Base-by-base conservation (phyloP, 2,797 vertebrate genomes). In the Catamblyrhynchus diadema region DNA sequence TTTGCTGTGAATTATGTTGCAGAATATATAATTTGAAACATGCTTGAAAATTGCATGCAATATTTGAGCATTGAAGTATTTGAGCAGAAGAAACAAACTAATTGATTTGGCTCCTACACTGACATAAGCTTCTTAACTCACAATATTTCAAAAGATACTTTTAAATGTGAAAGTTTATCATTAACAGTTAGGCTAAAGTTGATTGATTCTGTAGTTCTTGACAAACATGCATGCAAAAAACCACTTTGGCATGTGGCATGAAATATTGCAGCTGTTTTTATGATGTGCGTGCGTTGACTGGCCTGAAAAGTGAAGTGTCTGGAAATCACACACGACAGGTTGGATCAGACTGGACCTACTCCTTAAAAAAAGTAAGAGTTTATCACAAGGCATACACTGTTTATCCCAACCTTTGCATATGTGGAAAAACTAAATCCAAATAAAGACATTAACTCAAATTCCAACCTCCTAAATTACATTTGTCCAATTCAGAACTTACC, bases 401-500 rank as follows among this genome's bases (percentile, higher is more conserved):
- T 12, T 54, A 47, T 53, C 28, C 50, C 48, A 67, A 32, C 18
- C 16, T 56, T 78, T 48, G 44, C 22, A 14, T 22, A 20, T 32
- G 6, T 37, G 21, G 30, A 60, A 88, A 90, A 75, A 19, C 4
- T 44, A 24, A 65, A 44, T 59, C 69, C 11, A 90, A 86, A 84
- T 71, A 19, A 59, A 81, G 23, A 3, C 27, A 48, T 32, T 21
- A 85, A 47, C 86, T 86, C 27, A 50, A 79, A 79, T 54, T 50
- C 18, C 44, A 82, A 32, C 5, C 14, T 83, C 35, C 17, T 51
- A 62, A 61, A 54, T 50, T 23, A 48, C 27, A 27, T 64, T 80
- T 89, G 2, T 84, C 32, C 22, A 33, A 45, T 85, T 57, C 17
- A 62, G 33, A 89, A 61, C 98, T 96, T 95, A 99, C 99, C 98